Percentiles rank a stretch among this genome's conserved stretches.
These are phyloP conservation scores for Dromius quadrimaculatus DNA, from an alignment of 2,888 invertebrate genomes.

Conservation along the genomic window DNA sequence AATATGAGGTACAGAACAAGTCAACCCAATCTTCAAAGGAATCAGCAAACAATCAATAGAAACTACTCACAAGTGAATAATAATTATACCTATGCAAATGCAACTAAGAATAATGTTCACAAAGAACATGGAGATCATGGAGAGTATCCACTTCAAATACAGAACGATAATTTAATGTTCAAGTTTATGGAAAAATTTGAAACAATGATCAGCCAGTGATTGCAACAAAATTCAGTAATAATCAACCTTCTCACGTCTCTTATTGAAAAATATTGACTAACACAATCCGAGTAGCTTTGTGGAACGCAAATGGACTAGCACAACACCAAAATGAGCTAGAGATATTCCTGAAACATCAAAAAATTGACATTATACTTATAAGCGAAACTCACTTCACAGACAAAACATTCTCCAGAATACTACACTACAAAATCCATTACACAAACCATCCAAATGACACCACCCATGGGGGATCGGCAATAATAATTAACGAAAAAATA, in stretches of 20 bases:
- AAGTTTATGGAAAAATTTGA: constrained; percentile 16
- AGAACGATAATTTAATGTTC: constrained; percentile 10
- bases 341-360: no score
- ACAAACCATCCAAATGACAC: no score
- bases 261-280: constrained; percentile 3
- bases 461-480: no score
- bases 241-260: constrained; percentile 1
- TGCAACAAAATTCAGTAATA: constrained; percentile 9
- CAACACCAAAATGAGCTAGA: no score
- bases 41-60: neutral
- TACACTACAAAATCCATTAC: no score
- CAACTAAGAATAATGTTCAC: neutral
- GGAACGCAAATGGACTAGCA: no score
- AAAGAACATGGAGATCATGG: neutral
- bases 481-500: no score
- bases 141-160: neutral
- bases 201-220: neutral
- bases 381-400: no score
- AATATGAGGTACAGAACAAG: no score
- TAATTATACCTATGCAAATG: neutral
- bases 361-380: no score
- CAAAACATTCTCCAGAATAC: no score
- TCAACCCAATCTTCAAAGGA: neutral
- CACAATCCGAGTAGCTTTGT: no score
- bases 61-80: neutral